These are phyloP conservation scores for Tupaia chinensis DNA, from an alignment of 2,113 vertebrate genomes.

Conservation along the genomic window DNA sequence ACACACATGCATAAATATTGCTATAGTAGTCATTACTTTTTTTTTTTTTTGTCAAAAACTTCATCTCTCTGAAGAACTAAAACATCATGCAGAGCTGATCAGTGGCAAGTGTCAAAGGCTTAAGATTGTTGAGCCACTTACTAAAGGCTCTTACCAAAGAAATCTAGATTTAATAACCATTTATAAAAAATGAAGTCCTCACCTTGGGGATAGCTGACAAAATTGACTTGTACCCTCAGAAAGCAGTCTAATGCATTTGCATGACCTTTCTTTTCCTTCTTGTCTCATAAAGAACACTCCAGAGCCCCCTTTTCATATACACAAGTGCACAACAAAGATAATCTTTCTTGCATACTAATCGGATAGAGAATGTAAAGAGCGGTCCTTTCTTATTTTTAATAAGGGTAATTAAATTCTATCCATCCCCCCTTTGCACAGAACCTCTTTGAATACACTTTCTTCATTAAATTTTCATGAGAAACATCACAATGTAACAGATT, in stretches of 20 bases:
- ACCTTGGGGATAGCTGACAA: conserved; percentile 61
- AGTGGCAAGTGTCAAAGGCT: conserved; percentile 77
- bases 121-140: conserved; percentile 64
- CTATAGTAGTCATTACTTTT: neutral
- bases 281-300: conserved; percentile 66
- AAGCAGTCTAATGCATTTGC: conserved; percentile 66
- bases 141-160: conserved; percentile 65
- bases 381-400: conserved; percentile 86
- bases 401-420: conserved; percentile 89
- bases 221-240: conserved; percentile 72
- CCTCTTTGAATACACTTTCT: conserved; percentile 82
- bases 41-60: neutral
- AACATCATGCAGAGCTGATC: conserved; percentile 5
- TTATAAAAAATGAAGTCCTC: conserved; percentile 71
- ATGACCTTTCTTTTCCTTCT: conserved; percentile 74
- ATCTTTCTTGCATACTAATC: conserved; percentile 84
- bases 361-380: conserved; percentile 76
- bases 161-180: conserved; percentile 69
- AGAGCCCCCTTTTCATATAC: conserved; percentile 68
- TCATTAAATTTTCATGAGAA: conserved; percentile 90
- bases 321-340: conserved; percentile 81
- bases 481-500: conserved; percentile 86
- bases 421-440: conserved; percentile 76
- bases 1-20: neutral
- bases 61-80: neutral